Evolutionary conservation across 2,113 vertebrate genomes (phyloP), one percentile per base, ranked within the genome.

Genomic region (Ammodytes marinus): DNA sequence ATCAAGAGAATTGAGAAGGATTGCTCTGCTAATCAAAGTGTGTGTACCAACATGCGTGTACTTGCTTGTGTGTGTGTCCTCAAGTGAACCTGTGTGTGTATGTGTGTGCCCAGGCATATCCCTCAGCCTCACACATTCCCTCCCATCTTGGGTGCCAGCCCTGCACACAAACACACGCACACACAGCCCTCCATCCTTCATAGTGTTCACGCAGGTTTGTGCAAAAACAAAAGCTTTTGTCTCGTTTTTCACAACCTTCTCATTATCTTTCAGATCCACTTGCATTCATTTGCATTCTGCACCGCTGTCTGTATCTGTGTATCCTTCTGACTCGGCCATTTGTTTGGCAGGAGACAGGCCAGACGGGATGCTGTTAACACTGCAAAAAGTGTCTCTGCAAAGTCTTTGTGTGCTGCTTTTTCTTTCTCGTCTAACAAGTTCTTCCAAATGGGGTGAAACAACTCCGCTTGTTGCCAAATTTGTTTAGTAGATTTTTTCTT

Each of bases 281-380:
- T 3, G 0, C 73, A 11, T 82, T 86, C 77, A 77, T 90, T 84
- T 90, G 87, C 83, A 90, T 89, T 85, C 86, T 86, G 83, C 67
- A 74, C 86, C 55, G 69, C 75, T 79, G 69, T 82, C 80, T 78
- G 68, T 74, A 61, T 88, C 75, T 73, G 66, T 63, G 71, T 59
- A 57, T 84, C 65, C 60, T 68, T 84, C 70, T 55, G 60, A 83
- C 84, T 86, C 10, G 27, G 87, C 88, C 76, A 68, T 87, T 91
- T 81, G 84, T 87, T 90, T 87, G 87, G 81, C 89, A 86, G 83
- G 27, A 74, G 53, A 60, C 27, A 27, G 43, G 50, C 70, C 77
- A 85, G 80, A 91, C 49, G 78, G 83, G 92, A 90, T 77, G 88
- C 88, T 92, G 87, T 77, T 84, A 84, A 76, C 88, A 19, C 90